phyloP scores from a whole-genome alignment of 2,797 vertebrate species.

The Rhyacichthys aspro region DNA sequence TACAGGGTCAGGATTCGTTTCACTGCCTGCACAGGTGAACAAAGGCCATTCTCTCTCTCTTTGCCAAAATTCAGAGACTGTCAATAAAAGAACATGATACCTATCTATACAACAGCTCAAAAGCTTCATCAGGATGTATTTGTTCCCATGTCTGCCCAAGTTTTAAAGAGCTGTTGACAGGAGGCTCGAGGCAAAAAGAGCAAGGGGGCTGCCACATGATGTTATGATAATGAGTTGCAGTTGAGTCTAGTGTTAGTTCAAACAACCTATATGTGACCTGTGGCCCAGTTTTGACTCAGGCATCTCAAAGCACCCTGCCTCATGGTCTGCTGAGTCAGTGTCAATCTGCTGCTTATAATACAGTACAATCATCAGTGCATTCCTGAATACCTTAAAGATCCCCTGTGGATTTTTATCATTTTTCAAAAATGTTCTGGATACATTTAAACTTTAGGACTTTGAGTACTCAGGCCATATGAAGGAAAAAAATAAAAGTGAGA shows the following conservation, averaged over 20 bases:
- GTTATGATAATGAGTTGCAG: constrained; percentile 40
- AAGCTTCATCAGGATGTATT: constrained; percentile 46
- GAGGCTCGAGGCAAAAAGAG: constrained; percentile 37
- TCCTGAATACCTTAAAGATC: background rate
- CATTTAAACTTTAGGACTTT: too few species aligned
- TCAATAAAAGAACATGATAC: constrained; percentile 1
- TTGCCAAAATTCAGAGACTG: background rate
- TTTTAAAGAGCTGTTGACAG: constrained; percentile 56
- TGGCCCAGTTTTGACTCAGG: constrained; percentile 6
- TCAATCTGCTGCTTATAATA: constrained; percentile 9
- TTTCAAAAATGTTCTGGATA: too few species aligned
- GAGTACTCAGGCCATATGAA: too few species aligned
- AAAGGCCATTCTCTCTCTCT: constrained; percentile 7
- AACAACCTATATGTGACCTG: constrained; percentile 30
- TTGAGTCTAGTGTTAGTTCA: constrained; percentile 21
- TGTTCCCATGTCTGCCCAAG: constrained; percentile 32
- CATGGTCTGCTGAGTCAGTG: constrained; percentile 10
- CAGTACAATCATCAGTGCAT: background rate
- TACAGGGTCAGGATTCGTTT: constrained; percentile 18
- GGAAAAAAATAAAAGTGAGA: too few species aligned
- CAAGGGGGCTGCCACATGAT: constrained; percentile 26
- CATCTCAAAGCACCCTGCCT: constrained; percentile 15
- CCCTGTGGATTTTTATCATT: background rate
- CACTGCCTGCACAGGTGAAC: constrained; percentile 32
- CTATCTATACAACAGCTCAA: background rate